A percentile compares a stretch with the other conserved stretches of the same genome.
Conservation (phyloP, 2,888 invertebrate species). For the Podabrus alpinus region DNA sequence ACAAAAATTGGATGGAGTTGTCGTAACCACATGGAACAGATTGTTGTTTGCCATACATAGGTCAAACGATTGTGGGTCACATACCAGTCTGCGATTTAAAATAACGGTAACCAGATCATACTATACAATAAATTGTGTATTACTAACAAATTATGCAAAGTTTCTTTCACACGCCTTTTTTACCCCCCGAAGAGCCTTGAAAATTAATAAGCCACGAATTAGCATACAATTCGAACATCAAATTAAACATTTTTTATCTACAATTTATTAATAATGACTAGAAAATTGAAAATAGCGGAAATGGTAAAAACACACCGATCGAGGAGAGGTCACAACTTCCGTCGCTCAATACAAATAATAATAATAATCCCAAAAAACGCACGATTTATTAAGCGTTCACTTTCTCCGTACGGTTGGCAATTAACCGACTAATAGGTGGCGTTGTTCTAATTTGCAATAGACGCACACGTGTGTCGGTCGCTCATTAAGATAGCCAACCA, state of each 20-base stretch:
- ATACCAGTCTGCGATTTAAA: constrained; percentile 2
- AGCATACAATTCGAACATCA: not conserved
- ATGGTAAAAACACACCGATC: not conserved
- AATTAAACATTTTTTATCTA: not conserved
- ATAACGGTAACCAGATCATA: not conserved
- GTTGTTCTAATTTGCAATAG: not conserved
- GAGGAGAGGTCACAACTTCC: not conserved
- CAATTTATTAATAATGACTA: not conserved
- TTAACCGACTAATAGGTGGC: not conserved
- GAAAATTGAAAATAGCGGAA: constrained; percentile 2
- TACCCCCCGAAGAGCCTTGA: not conserved
- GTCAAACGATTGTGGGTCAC: constrained; percentile 4
- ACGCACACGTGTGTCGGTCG: not conserved
- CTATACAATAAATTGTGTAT: not conserved
- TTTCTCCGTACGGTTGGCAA: not conserved
- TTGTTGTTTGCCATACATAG: not conserved
- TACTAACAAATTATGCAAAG: not conserved
- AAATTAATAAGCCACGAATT: not conserved
- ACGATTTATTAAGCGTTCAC: not conserved
- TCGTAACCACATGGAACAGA: not conserved
- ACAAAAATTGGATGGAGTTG: not conserved
- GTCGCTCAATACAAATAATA: not conserved
- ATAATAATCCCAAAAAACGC: too few relatives aligned
- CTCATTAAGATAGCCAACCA: not conserved
- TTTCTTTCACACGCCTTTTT: not conserved